Base-by-base conservation (phyloP, 2,113 vertebrate species). In the Uria lomvia region DNA sequence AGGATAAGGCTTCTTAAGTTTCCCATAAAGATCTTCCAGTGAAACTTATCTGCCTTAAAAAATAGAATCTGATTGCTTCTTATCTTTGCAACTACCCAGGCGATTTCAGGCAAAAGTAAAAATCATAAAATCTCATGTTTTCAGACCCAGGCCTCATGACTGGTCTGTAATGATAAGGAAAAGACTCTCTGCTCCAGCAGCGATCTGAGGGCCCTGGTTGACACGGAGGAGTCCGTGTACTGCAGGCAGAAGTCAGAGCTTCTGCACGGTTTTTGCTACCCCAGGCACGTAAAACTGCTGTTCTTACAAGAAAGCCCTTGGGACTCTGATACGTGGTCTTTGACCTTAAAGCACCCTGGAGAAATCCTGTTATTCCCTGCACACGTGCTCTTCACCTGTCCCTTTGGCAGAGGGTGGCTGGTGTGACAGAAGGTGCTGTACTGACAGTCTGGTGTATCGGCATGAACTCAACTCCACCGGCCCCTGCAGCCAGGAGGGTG, bases 401-500 rank as follows among this genome's bases (percentile, higher is more conserved):
- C 74, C 40, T 32, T 15, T 62, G 91, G 73, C 94, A 56, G 63
- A 34, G 36, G 42, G 27, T 49, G 50, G 74, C 71, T 49, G 77
- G 2, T 9, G 78, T 12, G 53, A 3, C 72, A 43, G 59, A 26
- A 63, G 45, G 4, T 15, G 22, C 62, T 26, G 16, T 29, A 2
- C 62, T 49, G 63, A 6, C 42, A 24, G 15, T 8, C 70, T 20
- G 83, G 27, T 3, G 1, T 4, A 0, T 15, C 9, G 34, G 66
- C 20, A 23, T 0, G 3, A 83, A 12, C 42, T 7, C 32, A 7
- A 2, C n/a, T 77, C 5, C 5, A 0, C 52, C 0, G 43, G 45
- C 21, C 1, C 11, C 63, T 42, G 58, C 5, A 22, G 65, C 24
- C 45, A 9, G 20, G 65, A 26, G 74, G 29, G 22, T 50, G 1